Evolutionary conservation across 2,113 vertebrate genomes (phyloP).

Genomic region (Beaufortia kweichowensis): DNA sequence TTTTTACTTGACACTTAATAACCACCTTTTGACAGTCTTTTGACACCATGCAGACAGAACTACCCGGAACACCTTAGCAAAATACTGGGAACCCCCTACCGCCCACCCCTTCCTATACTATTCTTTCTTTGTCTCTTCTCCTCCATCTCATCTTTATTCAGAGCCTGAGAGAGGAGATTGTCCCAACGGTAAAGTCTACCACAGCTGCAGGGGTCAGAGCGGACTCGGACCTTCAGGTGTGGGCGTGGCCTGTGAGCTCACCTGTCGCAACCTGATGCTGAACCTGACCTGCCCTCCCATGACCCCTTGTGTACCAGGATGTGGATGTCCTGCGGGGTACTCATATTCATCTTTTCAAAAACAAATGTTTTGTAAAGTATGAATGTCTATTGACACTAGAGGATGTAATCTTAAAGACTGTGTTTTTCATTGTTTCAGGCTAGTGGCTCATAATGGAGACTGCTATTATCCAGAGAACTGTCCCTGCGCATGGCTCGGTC

Average conservation of each 20-base stretch:
- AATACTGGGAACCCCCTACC: too few species aligned
- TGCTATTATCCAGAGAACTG: conserved; percentile 96
- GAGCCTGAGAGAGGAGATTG: conserved; percentile 79
- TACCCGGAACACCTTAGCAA: neutral
- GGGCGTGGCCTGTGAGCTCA: conserved; percentile 86
- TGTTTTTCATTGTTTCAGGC: conserved; percentile 67
- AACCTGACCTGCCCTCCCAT: conserved; percentile 93
- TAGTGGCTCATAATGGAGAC: conserved; percentile 89
- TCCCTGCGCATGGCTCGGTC: conserved; percentile 92
- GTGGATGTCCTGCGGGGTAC: conserved; percentile 91
- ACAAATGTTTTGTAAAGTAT: conserved; percentile 9
- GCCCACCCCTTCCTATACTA: neutral
- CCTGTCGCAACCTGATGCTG: conserved; percentile 94
- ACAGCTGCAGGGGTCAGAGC: conserved; percentile 87
- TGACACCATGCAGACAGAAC: too few species aligned
- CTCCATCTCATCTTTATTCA: conserved; percentile 46
- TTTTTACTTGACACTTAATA: too few species aligned
- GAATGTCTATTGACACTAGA: conserved; percentile 26
- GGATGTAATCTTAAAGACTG: conserved; percentile 30
- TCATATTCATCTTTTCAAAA: neutral
- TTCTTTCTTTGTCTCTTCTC: neutral
- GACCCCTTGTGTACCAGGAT: conserved; percentile 91
- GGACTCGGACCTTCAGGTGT: conserved; percentile 75
- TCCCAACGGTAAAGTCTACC: conserved; percentile 90
- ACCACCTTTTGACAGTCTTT: too few species aligned